phyloP scores from a whole-genome alignment of 2,113 vertebrate species.

The Petrocephalus zakoni region DNA sequence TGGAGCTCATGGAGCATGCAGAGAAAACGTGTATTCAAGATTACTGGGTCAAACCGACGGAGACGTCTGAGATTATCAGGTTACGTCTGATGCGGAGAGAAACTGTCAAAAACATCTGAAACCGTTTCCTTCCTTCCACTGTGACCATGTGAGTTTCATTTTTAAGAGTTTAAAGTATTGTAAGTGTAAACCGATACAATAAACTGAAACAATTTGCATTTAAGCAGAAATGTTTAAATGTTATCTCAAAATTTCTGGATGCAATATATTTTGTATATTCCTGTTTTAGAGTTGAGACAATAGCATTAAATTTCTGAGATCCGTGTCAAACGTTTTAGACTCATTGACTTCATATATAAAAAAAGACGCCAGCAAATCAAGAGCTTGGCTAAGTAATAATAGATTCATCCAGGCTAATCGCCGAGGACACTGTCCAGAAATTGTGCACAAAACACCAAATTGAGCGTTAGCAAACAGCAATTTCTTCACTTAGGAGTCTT shows the following conservation, averaged over 20 bases:
- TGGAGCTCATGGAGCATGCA: neutral
- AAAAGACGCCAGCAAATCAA: neutral
- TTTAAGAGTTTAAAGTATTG: neutral
- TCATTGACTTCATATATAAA: neutral
- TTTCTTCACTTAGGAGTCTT: neutral
- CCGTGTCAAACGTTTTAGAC: neutral
- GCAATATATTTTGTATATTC: neutral
- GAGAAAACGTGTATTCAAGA: neutral
- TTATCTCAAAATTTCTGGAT: neutral
- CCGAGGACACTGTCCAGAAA: neutral
- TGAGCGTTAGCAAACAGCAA: conserved; percentile 13
- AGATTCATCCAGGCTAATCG: conserved; percentile 15
- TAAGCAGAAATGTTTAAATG: neutral
- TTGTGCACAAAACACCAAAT: neutral
- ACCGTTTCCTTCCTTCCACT: neutral
- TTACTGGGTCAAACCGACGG: neutral
- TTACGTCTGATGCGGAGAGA: neutral
- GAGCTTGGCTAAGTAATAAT: neutral
- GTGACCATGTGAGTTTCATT: neutral
- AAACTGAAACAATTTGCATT: neutral
- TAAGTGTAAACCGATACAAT: neutral
- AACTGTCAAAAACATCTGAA: neutral
- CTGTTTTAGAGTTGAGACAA: neutral
- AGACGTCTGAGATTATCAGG: neutral
- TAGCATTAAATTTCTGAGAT: neutral